Conservation (phyloP, 2,113 vertebrate genomes). For the Collichthys lucidus region DNA sequence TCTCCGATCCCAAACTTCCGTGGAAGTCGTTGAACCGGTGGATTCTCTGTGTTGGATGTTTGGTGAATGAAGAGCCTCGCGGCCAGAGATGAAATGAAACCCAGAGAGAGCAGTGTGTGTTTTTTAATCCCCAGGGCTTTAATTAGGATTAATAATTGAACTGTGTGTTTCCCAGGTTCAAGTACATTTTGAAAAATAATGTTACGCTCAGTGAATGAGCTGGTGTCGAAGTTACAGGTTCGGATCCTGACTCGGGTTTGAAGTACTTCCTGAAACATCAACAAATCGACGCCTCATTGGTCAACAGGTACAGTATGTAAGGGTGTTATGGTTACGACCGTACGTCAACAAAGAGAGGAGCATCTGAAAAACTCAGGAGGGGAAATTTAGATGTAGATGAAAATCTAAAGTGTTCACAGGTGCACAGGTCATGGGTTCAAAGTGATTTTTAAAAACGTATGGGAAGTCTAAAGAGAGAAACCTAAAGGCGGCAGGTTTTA, state of each 20-base stretch:
- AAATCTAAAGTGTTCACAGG: slow-evolving; percentile 14
- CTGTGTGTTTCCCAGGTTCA: not conserved
- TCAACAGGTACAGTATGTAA: not conserved
- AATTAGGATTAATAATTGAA: not conserved
- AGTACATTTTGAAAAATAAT: not conserved
- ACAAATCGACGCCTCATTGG: not conserved
- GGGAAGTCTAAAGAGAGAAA: not conserved
- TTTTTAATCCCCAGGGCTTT: not conserved
- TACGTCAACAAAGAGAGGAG: not conserved
- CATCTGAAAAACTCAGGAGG: not conserved
- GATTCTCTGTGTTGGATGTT: not conserved
- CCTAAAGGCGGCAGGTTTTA: not conserved
- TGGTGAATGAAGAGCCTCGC: not conserved
- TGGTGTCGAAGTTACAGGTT: not conserved
- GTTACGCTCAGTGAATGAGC: not conserved
- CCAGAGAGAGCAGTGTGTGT: not conserved
- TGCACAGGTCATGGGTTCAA: not conserved
- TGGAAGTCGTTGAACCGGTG: no score
- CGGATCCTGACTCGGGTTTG: not conserved
- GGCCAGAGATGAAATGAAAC: not conserved
- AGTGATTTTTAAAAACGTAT: not conserved
- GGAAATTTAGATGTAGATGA: not conserved
- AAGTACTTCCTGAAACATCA: not conserved
- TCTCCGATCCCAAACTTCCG: not conserved
- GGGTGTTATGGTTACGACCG: not conserved